These are phyloP conservation scores for Trogon melanurus DNA, from an alignment of 2,113 vertebrate genomes.

Conservation along the genomic window DNA sequence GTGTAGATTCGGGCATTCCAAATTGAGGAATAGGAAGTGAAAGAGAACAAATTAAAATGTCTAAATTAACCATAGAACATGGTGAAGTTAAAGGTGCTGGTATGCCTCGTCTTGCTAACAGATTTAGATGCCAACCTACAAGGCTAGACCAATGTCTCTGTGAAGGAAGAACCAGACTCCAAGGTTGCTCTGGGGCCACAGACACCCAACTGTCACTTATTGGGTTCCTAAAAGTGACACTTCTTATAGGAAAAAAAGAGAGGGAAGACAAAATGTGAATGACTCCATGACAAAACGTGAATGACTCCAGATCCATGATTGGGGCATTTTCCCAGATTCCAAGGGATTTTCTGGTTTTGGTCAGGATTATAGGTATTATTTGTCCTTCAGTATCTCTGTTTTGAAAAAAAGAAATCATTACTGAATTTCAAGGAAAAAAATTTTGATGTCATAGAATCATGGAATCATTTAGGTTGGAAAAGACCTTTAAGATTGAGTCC, in stretches of 20 bases:
- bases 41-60: neutral
- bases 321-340: neutral
- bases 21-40: neutral
- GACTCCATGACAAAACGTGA: neutral
- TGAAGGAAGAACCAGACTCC: neutral
- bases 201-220: neutral
- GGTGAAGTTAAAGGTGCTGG: neutral
- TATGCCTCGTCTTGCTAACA: neutral
- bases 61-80: neutral
- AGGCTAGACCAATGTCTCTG: neutral
- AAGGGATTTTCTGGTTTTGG: neutral
- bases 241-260: neutral
- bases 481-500: too few relatives aligned
- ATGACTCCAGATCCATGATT: neutral
- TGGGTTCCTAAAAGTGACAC: neutral
- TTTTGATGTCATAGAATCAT: too few relatives aligned
- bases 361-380: neutral
- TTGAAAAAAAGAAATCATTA: neutral
- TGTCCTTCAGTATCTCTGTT: neutral
- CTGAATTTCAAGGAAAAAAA: neutral
- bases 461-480: too few relatives aligned
- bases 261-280: neutral
- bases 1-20: neutral
- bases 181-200: neutral
- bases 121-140: neutral